Base-by-base conservation (phyloP, 2,797 vertebrate species). In the Gadopsis marmoratus region DNA sequence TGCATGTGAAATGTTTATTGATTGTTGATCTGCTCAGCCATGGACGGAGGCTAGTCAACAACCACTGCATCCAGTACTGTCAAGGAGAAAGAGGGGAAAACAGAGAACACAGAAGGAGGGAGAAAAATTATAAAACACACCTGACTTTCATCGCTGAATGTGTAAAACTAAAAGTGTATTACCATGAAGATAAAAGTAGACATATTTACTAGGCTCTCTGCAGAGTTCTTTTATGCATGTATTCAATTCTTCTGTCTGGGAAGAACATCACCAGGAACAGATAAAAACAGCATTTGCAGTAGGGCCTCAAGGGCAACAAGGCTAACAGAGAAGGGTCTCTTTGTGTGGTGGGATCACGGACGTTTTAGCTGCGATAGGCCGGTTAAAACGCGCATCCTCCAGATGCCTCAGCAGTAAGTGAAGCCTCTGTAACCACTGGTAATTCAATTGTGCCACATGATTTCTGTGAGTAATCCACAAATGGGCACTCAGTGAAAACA, bases 401-500 rank as follows among this genome's bases (percentile, higher is more conserved):
- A 85, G 84, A 96, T 95, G 91, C 93, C 88, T 92, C 69, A 63
- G 91, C 83, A 84, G 88, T 90, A 86, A 94, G 79, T 54, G 83
- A 79, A 76, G 86, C 86, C 92, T 93, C 92, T 90, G 87, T 91
- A 82, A 83, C 89, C 79, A 47, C 84, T 83, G 77, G 86, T 91
- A 94, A 92, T 92, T 94, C 89, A 88, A 89, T 93, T 92, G 89
- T 85, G 84, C 81, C 90, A 90, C 92, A 92, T 91, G 91, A 92
- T 91, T 90, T 92, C 88, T 90, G 91, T 91, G 89, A 94, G 89
- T 93, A 95, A 93, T 89, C 89, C 88, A 87, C 83, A 84, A 92
- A 91, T 85, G 86, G 86, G 86, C 66, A 85, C 84, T 90, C 87
- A 84, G 80, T 69, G 79, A 89, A 91, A 91, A 90, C 86, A 88